Evolutionary conservation across 2,888 invertebrate genomes (phyloP), one percentile per base, ranked within the genome.

Genomic region (Apodemia duryi): DNA sequence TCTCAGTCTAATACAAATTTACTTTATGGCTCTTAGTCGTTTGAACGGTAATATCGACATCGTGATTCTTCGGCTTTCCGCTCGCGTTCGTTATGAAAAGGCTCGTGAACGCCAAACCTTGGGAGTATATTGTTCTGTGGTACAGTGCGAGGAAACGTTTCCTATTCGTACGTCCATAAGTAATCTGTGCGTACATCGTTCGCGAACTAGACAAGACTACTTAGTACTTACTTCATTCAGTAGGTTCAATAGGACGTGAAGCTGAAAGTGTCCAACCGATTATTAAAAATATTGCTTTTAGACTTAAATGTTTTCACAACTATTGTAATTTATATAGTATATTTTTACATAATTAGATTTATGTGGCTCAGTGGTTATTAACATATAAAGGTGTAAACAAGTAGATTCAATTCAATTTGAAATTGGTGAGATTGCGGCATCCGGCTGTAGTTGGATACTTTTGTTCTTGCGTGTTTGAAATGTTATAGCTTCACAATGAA

Each of bases 401-500:
- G 41, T 65, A 21, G 28, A 9, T 51, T 65, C 61, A n/a, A 35
- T 51, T 52, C 61, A n/a, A 35, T 51, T 52, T 51, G 61, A 65
- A 65, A 65, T 52, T 61, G 38, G 41, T 65, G 63, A 63, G 61
- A 72, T 74, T 72, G 72, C 76, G 76, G 75, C 75, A 76, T 81
- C 77, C 77, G 79, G 78, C 74, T 75, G 67, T 65, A 72, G 67
- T 67, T 64, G 68, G 68, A 73, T 71, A 75, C 75, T 73, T 32
- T 79, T 74, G 74, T 73, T 72, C 69, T 67, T 69, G 67, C 68
- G 69, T 72, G 71, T 74, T 73, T 76, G 79, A 77, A 76, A 82
- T 81, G 81, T 71, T 74, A 77, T 78, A 77, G 73, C 73, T 71
- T 70, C 68, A 70, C 68, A 72, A 77, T 80, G 77, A 77, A 76